Base-by-base conservation (phyloP, 2,888 invertebrate genomes). In the Xestia ashworthii region DNA sequence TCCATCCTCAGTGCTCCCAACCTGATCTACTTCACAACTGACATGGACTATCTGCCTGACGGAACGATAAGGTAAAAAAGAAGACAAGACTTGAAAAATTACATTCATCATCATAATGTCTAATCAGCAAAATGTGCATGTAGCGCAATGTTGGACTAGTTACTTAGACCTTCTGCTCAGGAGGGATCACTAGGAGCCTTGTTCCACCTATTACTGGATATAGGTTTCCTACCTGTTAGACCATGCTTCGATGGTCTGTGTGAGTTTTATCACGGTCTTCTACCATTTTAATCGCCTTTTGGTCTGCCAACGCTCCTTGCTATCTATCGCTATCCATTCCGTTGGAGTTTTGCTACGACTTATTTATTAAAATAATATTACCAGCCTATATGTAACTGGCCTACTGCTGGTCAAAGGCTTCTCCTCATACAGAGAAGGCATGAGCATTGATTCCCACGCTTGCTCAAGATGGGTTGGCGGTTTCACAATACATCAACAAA, bases 1-100 rank as follows among this genome's bases (percentile, higher is more conserved):
- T 97, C 98, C 16, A 94, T 98, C 66, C 97, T 99, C 84, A 98
- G 99, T 78, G 97, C 98, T 86, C 99, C 99, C 8, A 98, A 98
- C 96, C 96, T 99, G 84, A 95, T 99, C 71, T 99, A 98, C 94
- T 98, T 98, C 94, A 98, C 98, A 50, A 98, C 98, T 0, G 97
- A 97, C 81, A 97, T 97, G 60, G 97, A 97, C 78, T 91, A 94
- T 62, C 96, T 97, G 79, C 93, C 94, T 4, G 96, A 96, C 75
- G 96, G 95, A 8, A 92, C 88, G 14, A 89, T 92, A 41, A 94
- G 96, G 96, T 96, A 11, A 38, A 19, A 22, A 9, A 16, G 22
- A 32, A 25, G 3, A 41, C 38, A 50, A 38, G 12, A n/a, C 44
- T 46, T 65, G 22, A 44, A 41, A 44, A n/a, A 14, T n/a, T 12